Percentiles rank a stretch among this genome's conserved stretches.
Evolutionary conservation across 2,113 vertebrate species (phyloP).

Genomic region (Sylvietta virens): DNA sequence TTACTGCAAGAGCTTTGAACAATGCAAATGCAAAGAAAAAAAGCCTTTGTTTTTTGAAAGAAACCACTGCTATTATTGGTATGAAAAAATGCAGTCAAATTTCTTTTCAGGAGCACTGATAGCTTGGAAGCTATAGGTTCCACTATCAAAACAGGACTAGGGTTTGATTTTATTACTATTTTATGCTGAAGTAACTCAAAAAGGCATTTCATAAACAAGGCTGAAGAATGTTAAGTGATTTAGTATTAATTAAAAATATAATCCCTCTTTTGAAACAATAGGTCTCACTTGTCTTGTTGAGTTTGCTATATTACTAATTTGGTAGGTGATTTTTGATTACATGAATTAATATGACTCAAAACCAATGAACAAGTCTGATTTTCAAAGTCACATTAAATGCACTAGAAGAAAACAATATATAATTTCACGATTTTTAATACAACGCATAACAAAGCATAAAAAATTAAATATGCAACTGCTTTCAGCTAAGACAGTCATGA

Average conservation of each 20-base stretch:
- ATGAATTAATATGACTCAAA: not conserved
- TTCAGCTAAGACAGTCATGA: not conserved
- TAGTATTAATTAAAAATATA: not conserved
- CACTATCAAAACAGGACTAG: not conserved
- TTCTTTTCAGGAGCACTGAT: not conserved
- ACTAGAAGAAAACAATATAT: not conserved
- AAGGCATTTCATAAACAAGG: not conserved
- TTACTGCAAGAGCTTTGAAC: not conserved
- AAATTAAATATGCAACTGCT: not conserved
- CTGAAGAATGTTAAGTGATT: not conserved
- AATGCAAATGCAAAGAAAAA: not conserved
- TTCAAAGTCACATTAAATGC: not conserved
- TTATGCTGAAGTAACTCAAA: not conserved
- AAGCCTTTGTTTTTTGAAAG: not conserved
- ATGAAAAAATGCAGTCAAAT: not conserved
- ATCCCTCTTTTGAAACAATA: not conserved
- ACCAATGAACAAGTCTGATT: not conserved
- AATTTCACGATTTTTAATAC: not conserved
- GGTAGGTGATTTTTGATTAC: not conserved
- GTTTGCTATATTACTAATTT: not conserved
- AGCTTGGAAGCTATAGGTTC: not conserved
- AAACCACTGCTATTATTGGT: not conserved
- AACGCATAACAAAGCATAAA: not conserved
- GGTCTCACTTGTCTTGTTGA: not conserved
- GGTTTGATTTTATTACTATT: not conserved